Base-by-base conservation (phyloP, 2,797 vertebrate genomes). In the Masticophis lateralis region DNA sequence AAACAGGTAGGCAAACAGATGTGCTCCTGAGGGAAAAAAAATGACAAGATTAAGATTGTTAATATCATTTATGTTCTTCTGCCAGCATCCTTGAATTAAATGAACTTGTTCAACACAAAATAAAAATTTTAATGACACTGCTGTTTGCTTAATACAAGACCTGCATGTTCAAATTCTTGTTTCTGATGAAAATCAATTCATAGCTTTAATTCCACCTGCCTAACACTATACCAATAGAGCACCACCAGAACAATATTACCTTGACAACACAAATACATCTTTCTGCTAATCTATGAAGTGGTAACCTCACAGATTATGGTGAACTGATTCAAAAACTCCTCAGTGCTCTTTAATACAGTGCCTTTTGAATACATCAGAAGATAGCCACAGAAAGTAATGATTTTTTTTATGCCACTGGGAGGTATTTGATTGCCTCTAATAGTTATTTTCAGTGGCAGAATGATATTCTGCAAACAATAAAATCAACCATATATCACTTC, bases 231-330 rank as follows among this genome's bases (percentile, higher is more conserved):
- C 56, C 96, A 95, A 96, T 90, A 90, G 93, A 96, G 92, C 95
- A 89, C 96, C 92, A 96, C 97, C 93, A 79, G 95, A 96, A 96
- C 90, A 92, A 92, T 96, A 97, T 96, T 96, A 94, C 47, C 95
- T 90, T 94, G 95, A 97, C 95, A 97, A 97, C 51, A 97, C 91
- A 95, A 97, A 96, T 93, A 97, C 97, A 96, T 97, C 47, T 0
- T 94, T 96, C 94, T 93, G 92, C 94, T 97, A 97, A 97, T 98
- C 97, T 97, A 90, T 69, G 90, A 96, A 96, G 96, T 97, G 95
- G 90, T 1, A 94, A 97, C 96, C 96, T 60, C 86, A 93, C 93
- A 95, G 96, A 97, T 97, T 97, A 97, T 63, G 93, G 96, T 91
- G 95, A 95, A 94, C 94, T 95, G 91, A 86, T 94, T 96, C 95